Evolutionary conservation across 2,113 vertebrate species (phyloP).

Genomic region (Spermophilus dauricus): DNA sequence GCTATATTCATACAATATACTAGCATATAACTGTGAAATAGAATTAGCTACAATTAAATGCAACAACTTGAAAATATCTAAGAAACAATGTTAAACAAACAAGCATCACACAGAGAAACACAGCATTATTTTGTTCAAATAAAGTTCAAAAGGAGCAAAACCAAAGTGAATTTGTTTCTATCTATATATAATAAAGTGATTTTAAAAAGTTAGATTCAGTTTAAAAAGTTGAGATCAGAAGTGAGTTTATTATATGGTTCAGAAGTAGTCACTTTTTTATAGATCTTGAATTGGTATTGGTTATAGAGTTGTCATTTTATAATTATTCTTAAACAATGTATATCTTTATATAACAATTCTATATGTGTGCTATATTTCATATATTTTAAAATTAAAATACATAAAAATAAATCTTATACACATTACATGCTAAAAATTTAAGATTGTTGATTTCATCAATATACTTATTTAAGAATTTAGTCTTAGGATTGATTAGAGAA

Average conservation of each 20-base stretch:
- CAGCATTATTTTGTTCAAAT: background rate
- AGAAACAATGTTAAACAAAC: background rate
- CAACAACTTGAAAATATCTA: background rate
- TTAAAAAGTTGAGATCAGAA: background rate
- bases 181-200: background rate
- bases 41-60: background rate
- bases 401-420: background rate
- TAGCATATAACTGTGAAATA: background rate
- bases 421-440: background rate
- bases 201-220: background rate
- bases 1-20: background rate
- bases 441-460: background rate
- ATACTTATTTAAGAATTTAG: background rate
- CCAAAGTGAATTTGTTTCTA: background rate
- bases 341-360: background rate
- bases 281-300: background rate
- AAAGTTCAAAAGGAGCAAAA: constrained; percentile 26
- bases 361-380: background rate
- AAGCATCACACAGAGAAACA: background rate
- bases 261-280: background rate
- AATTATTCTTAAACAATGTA: constrained; percentile 1
- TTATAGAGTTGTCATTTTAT: background rate
- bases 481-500: constrained; percentile 45
- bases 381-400: constrained; percentile 28
- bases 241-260: background rate